Conservation (phyloP, 2,113 vertebrate species). For the Parus major region DNA sequence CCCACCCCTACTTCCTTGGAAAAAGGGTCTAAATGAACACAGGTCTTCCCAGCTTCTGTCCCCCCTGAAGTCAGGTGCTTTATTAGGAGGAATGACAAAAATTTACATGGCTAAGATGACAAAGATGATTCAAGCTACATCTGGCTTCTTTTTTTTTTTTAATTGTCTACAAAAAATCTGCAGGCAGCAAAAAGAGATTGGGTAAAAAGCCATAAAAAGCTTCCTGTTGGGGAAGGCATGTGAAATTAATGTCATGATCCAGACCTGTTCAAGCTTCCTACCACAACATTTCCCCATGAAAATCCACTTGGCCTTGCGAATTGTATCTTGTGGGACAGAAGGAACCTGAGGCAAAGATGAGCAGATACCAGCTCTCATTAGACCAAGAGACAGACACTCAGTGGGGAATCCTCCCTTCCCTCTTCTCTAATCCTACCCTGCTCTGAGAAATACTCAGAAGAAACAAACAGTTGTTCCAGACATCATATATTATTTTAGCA, state of each 20-base stretch:
- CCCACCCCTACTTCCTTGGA: neutral
- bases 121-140: neutral
- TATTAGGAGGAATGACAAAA: neutral
- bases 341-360: neutral
- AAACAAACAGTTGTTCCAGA: slow-evolving; percentile 26
- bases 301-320: neutral
- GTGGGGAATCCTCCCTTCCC: neutral
- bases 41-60: neutral
- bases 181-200: neutral
- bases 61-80: neutral
- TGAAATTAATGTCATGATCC: neutral
- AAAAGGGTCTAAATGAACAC: neutral
- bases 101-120: neutral
- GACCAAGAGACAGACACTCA: neutral
- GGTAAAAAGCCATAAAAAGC: neutral
- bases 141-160: neutral
- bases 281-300: neutral
- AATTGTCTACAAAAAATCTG: neutral
- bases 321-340: slow-evolving; percentile 5
- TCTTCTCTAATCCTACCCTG: neutral
- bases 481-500: slow-evolving; percentile 38
- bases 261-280: neutral
- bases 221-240: neutral
- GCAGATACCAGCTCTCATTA: neutral
- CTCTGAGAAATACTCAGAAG: neutral